phyloP scores from a whole-genome alignment of 2,797 vertebrate species.

The Muraenolepis orangiensis region DNA sequence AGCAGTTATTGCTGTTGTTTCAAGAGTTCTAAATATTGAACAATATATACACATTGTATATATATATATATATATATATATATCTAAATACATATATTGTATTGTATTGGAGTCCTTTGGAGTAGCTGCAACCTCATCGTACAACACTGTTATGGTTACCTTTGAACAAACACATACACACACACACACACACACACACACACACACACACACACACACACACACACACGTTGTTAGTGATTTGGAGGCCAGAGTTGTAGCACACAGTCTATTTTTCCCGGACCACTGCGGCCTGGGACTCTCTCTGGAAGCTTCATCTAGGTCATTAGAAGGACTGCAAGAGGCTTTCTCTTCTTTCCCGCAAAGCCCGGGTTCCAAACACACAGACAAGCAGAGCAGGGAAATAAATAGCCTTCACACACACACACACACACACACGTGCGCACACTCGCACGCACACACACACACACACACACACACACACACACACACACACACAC shows the following conservation, averaged over 20 bases:
- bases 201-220: too few species aligned
- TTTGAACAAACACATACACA: too few species aligned
- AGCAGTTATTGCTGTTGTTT: too few species aligned
- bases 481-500: background rate
- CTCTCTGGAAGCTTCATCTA: conserved; percentile 43
- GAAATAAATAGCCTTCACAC: background rate
- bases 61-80: too few species aligned
- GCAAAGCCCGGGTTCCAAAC: conserved; percentile 52
- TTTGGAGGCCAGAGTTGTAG: background rate
- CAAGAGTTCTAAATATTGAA: too few species aligned
- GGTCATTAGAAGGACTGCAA: conserved; percentile 57
- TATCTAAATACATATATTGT: too few species aligned
- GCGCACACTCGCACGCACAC: too few species aligned
- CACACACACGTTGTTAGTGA: background rate
- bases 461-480: background rate
- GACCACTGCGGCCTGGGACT: conserved; percentile 50
- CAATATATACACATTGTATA: too few species aligned
- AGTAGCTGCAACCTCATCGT: too few species aligned
- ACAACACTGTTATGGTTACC: too few species aligned
- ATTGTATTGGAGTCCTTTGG: too few species aligned
- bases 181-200: too few species aligned
- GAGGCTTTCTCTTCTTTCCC: conserved; percentile 26
- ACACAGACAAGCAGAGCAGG: conserved; percentile 16
- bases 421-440: background rate
- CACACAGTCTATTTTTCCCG: conserved; percentile 50